A percentile compares a stretch with the other conserved stretches of the same genome.
phyloP scores from a whole-genome alignment of 2,888 invertebrate genomes.

The Hirtodrosophila duncani region DNA sequence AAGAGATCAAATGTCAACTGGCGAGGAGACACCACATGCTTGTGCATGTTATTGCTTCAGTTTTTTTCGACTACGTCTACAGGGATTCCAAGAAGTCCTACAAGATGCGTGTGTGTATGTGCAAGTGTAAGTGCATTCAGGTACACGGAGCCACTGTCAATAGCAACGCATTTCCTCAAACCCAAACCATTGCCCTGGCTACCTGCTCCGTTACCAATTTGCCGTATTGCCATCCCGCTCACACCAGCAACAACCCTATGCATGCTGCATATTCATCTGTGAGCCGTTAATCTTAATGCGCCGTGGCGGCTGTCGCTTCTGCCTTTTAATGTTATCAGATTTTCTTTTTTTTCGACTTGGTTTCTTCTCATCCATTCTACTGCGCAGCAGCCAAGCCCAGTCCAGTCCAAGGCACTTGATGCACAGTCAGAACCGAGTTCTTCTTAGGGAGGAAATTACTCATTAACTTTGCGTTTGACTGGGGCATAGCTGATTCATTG shows the following conservation, averaged over 20 bases:
- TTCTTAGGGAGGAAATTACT: constrained; percentile 61
- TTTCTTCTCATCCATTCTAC: constrained; percentile 55
- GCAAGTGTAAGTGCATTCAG: constrained; percentile 62
- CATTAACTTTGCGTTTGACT: constrained; percentile 63
- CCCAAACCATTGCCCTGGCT: constrained; percentile 24
- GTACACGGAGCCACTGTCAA: constrained; percentile 28
- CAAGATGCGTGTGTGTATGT: constrained; percentile 65
- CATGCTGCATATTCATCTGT: constrained; percentile 27
- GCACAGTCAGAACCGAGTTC: constrained; percentile 28
- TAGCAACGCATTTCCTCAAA: constrained; percentile 62
- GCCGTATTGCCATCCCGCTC: neutral
- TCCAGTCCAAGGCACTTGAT: constrained; percentile 58
- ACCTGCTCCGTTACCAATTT: neutral
- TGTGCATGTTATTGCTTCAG: constrained; percentile 32
- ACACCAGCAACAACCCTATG: constrained; percentile 26
- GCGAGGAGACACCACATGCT: constrained; percentile 40
- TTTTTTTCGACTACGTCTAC: constrained; percentile 13
- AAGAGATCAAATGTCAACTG: constrained; percentile 66
- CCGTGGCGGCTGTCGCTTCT: constrained; percentile 69
- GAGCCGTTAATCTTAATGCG: constrained; percentile 69
- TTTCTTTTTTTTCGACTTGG: constrained; percentile 35
- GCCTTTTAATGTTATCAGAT: constrained; percentile 64
- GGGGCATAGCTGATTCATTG: neutral
- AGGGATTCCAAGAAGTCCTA: constrained; percentile 61
- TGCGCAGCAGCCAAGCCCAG: constrained; percentile 53